These are phyloP conservation scores for Amblyornis subalaris DNA, from an alignment of 2,113 vertebrate species.

Conservation along the genomic window DNA sequence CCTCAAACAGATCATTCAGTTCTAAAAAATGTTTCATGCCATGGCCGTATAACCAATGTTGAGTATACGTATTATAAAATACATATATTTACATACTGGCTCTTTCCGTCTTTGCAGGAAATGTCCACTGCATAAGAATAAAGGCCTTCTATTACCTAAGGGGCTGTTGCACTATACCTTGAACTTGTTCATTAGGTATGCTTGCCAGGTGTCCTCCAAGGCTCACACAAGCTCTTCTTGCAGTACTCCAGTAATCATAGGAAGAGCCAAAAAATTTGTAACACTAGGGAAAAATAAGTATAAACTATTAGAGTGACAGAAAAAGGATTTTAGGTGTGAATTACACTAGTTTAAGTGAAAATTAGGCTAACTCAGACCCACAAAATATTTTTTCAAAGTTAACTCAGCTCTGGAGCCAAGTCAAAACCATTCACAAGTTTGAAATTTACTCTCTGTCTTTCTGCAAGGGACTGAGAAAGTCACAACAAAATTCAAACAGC, in stretches of 20 bases:
- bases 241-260: conserved; percentile 71
- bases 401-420: neutral
- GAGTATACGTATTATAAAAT: neutral
- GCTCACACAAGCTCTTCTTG: conserved; percentile 69
- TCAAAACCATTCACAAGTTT: neutral
- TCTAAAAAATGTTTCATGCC: neutral
- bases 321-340: neutral
- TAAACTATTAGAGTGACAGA: neutral
- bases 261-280: conserved; percentile 74
- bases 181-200: conserved; percentile 74
- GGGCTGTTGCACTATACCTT: conserved; percentile 71
- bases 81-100: neutral
- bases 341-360: neutral
- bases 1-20: neutral
- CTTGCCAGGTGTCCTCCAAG: conserved; percentile 84
- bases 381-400: neutral
- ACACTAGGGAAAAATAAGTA: conserved; percentile 70
- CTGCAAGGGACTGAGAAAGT: neutral
- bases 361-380: neutral
- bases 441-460: neutral
- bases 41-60: neutral
- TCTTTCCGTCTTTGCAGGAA: neutral
- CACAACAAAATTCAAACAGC: neutral
- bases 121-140: neutral
- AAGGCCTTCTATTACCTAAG: neutral